These are phyloP conservation scores for Patagioenas fasciata DNA, from an alignment of 2,113 vertebrate species.

Conservation along the genomic window DNA sequence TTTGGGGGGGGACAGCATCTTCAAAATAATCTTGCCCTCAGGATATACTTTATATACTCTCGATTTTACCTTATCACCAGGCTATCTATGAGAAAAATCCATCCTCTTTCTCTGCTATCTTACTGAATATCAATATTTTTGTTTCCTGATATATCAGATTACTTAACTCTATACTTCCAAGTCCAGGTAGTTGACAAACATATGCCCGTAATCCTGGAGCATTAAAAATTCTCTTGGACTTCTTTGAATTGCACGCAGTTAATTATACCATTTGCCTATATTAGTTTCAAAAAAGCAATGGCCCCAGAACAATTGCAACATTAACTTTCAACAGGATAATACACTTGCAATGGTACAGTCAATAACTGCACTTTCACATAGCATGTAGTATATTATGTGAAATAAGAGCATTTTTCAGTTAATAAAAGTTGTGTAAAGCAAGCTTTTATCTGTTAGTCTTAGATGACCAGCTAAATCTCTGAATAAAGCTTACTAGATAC, in stretches of 20 bases:
- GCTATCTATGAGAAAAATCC: not conserved
- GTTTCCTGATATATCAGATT: not conserved
- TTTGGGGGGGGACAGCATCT: not conserved
- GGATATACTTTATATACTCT: not conserved
- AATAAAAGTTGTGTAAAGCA: not conserved
- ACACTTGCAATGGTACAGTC: not conserved
- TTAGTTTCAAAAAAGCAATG: not conserved
- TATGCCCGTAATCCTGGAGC: not conserved
- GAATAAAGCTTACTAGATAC: not conserved
- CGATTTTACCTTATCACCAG: not conserved
- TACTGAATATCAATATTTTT: not conserved
- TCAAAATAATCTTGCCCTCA: not conserved
- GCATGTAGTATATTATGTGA: not conserved
- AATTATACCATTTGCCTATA: not conserved
- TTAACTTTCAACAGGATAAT: conserved; percentile 30
- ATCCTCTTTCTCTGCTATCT: not conserved
- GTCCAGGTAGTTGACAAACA: not conserved
- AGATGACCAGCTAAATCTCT: not conserved
- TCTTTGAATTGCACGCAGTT: not conserved
- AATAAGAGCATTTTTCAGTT: not conserved
- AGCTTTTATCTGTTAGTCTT: not conserved
- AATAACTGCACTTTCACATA: not conserved
- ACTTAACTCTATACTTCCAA: not conserved
- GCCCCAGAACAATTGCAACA: not conserved
- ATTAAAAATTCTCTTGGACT: not conserved